Base-by-base conservation (phyloP, 2,113 vertebrate species). In the Spilogale gracilis region DNA sequence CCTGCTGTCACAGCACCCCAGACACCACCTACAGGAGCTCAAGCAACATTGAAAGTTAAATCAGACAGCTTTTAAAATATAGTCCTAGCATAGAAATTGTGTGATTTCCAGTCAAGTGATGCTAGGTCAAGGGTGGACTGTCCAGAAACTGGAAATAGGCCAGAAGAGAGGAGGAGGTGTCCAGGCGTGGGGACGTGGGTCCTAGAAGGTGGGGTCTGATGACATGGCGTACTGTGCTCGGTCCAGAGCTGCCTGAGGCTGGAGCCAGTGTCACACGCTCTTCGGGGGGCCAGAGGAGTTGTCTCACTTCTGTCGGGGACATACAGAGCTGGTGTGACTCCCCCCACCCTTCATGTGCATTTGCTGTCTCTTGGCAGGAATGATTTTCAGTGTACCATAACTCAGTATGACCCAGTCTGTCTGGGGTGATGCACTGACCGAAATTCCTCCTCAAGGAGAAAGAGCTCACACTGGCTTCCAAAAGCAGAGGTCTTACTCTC, bases 201-300 rank as follows among this genome's bases (percentile, higher is more conserved):
- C 60, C n/a, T 0, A 0, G 54, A 0, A 16, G 54, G 67, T 6
- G 17, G 6, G 9, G 11, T 52, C 56, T 1, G 18, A 45, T 13
- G 78, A 21, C 48, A 0, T 0, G 5, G 12, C 45, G 17, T 5
- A 1, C 2, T 2, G 0, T 2, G 65, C 38, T 6, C 78, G 20
- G 32, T 23, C 43, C 12, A 0, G 85, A 52, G 65, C 91, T 21
- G 38, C 14, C 69, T 4, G 3, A 0, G 3, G 50, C 78, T 16
- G 17, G 71, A 32, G 21, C 63, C 73, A 45, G 60, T 0, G 67
- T 32, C 79, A 4, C 20, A 0, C 17, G 43, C 67, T n/a, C 18
- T 18, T 13, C 1, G 0, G 48, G 63, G 11, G 0, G 2, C 60
- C 3, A 45, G 27, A 50, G 16, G 56, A 52, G 6, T 65, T 2